Percentiles rank a stretch among this genome's conserved stretches.
These are phyloP conservation scores for Aphis gossypii DNA, from an alignment of 1,140 invertebrate species.

Conservation along the genomic window DNA sequence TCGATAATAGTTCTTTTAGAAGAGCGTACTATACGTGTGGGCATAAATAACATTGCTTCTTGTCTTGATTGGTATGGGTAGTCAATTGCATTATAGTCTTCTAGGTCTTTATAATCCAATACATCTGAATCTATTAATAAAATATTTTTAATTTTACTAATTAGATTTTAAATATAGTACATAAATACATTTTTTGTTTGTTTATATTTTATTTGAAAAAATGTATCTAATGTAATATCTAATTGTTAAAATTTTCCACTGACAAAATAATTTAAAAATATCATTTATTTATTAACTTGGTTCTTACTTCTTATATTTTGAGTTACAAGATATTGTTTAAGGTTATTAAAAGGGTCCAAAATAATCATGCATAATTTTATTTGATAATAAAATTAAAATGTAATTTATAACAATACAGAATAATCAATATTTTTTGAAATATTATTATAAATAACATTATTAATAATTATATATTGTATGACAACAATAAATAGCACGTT, in stretches of 20 bases:
- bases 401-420: too few relatives aligned
- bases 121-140: slow-evolving; percentile 42
- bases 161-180: background rate
- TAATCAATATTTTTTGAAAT: background rate
- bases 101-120: slow-evolving; percentile 35
- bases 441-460: background rate
- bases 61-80: slow-evolving; percentile 27
- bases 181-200: background rate
- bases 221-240: too few relatives aligned
- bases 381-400: too few relatives aligned
- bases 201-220: too few relatives aligned
- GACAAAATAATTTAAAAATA: too few relatives aligned
- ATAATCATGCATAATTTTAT: too few relatives aligned
- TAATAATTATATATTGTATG: background rate
- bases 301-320: too few relatives aligned
- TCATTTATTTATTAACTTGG: too few relatives aligned
- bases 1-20: slow-evolving; percentile 24
- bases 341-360: too few relatives aligned
- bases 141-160: background rate
- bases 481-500: background rate
- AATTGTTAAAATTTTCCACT: too few relatives aligned
- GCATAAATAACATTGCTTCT: slow-evolving; percentile 33
- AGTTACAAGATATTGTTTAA: too few relatives aligned
- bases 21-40: slow-evolving; percentile 1
- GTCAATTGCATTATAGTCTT: slow-evolving; percentile 43